Conservation (phyloP, 1,140 invertebrate species). For the Zaprionus taronus region DNA sequence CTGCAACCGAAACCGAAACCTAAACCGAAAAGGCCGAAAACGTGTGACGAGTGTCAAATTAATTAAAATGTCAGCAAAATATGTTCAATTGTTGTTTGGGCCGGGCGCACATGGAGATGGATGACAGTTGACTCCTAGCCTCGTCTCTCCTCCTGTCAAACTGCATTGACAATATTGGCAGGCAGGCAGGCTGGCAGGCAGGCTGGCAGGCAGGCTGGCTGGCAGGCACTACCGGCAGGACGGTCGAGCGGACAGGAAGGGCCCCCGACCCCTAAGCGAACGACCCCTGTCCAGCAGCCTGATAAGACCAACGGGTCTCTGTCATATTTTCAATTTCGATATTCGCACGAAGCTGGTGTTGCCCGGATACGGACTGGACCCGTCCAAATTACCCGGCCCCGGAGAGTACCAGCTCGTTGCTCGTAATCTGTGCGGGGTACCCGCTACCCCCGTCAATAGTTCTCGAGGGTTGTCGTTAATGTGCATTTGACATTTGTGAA, state of each 20-base stretch:
- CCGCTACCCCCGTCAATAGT: conserved; percentile 63
- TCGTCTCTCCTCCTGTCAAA: conserved; percentile 51
- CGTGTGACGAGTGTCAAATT: conserved; percentile 77
- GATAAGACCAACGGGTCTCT: conserved; percentile 60
- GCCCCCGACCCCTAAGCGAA: conserved; percentile 34
- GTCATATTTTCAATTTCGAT: conserved; percentile 80
- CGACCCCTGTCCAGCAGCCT: conserved; percentile 36
- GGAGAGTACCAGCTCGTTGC: conserved; percentile 11
- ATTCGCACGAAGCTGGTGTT: conserved; percentile 59
- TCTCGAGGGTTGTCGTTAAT: conserved; percentile 61
- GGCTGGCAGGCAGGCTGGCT: neutral
- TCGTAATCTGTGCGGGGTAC: conserved; percentile 49
- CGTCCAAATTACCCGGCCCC: conserved; percentile 15
- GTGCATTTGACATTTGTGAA: conserved; percentile 80
- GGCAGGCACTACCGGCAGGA: too few species aligned
- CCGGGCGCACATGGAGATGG: conserved; percentile 52
- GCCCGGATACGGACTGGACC: conserved; percentile 3
- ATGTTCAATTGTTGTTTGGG: conserved; percentile 75
- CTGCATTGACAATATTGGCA: conserved; percentile 69
- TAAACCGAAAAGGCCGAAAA: conserved; percentile 23
- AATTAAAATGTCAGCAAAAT: conserved; percentile 84
- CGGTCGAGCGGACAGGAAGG: conserved; percentile 29
- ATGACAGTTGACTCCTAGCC: conserved; percentile 44
- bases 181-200: conserved; percentile 45
- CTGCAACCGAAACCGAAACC: neutral